Evolutionary conservation across 1,140 invertebrate species (phyloP).

Genomic region (Tetramorium alpestre): DNA sequence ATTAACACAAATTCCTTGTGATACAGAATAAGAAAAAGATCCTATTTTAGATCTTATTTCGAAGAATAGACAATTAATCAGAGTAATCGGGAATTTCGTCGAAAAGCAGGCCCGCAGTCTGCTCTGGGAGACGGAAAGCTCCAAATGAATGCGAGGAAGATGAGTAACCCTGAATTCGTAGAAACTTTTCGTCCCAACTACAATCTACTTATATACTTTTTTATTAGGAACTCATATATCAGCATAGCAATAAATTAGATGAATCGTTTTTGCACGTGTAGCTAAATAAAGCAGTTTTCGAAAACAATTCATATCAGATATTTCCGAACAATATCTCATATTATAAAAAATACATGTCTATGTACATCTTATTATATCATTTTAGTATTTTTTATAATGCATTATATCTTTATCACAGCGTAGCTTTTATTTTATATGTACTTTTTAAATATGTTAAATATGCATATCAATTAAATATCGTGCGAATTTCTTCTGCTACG

Average conservation of each 20-base stretch:
- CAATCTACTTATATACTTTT: constrained; percentile 16
- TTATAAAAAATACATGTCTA: neutral
- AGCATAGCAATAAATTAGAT: constrained; percentile 33
- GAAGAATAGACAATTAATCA: constrained; percentile 15
- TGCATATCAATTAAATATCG: neutral
- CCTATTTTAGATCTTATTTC: neutral
- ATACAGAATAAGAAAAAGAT: neutral
- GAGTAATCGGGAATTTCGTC: constrained; percentile 19
- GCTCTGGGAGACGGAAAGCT: neutral
- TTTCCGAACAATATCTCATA: neutral
- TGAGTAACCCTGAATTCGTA: constrained; percentile 19
- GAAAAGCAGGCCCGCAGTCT: constrained; percentile 44
- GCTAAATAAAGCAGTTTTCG: constrained; percentile 9
- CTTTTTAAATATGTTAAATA: neutral
- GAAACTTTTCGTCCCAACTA: constrained; percentile 21
- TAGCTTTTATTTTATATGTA: neutral
- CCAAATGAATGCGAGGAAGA: neutral
- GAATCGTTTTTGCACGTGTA: neutral
- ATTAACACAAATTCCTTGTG: neutral
- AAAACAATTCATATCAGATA: constrained; percentile 17
- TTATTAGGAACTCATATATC: neutral
- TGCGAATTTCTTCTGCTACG: neutral
- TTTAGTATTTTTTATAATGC: neutral
- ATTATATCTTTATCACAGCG: neutral
- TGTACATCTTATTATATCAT: neutral